These are phyloP conservation scores for Rhynchopsitta pachyrhyncha DNA, from an alignment of 2,113 vertebrate genomes.

Conservation along the genomic window DNA sequence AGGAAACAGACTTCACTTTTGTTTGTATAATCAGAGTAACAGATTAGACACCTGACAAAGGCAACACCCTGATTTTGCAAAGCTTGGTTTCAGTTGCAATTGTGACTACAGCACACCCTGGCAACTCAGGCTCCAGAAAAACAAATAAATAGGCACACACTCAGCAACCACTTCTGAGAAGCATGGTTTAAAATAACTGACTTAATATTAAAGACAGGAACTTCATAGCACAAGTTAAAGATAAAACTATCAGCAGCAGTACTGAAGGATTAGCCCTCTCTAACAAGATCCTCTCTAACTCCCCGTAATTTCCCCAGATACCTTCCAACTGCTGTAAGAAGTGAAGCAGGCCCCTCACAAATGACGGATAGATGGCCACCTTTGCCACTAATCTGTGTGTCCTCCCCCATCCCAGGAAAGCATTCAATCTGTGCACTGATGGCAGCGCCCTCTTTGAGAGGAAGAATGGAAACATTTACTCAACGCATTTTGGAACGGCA, in stretches of 20 bases:
- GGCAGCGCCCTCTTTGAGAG: not conserved
- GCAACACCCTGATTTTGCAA: not conserved
- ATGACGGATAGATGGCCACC: rapidly evolving
- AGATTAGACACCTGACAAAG: not conserved
- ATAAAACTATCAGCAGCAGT: not conserved
- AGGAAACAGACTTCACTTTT: not conserved
- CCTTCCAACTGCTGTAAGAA: not conserved
- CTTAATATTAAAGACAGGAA: not conserved
- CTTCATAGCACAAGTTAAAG: not conserved
- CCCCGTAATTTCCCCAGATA: not conserved
- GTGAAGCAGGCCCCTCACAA: not conserved
- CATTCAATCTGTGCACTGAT: not conserved
- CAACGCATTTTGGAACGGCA: not conserved
- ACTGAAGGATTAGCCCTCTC: not conserved
- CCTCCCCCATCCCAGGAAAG: not conserved
- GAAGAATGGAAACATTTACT: not conserved
- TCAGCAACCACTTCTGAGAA: not conserved
- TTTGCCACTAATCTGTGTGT: not conserved
- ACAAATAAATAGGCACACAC: not conserved
- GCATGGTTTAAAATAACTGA: not conserved
- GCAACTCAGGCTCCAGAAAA: not conserved
- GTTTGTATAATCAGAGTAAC: not conserved
- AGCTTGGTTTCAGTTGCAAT: not conserved
- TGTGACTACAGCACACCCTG: not conserved
- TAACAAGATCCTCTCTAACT: not conserved